Percentiles rank a stretch among this genome's conserved stretches.
Conservation (phyloP, 2,888 invertebrate species). For the Orthosia incerta region DNA sequence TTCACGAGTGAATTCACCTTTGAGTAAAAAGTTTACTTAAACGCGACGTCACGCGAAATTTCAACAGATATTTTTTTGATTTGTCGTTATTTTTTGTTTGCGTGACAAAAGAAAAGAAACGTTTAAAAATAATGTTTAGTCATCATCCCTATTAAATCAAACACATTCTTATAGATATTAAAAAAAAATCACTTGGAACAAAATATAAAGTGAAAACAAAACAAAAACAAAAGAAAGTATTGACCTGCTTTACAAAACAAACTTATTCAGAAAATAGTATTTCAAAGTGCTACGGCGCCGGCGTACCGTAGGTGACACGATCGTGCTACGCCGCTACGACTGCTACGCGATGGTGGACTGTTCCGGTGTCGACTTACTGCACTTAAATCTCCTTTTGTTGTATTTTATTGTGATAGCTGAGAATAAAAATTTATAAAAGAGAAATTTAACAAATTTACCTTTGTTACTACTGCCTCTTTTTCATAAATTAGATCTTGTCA, state of each 20-base stretch:
- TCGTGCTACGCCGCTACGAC: slow-evolving; percentile 59
- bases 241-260: slow-evolving; percentile 30
- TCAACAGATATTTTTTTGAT: too few relatives aligned
- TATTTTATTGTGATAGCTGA: slow-evolving; percentile 45
- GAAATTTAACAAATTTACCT: neutral
- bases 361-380: slow-evolving; percentile 65
- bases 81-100: too few relatives aligned
- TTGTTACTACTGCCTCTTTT: neutral
- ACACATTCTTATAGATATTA: neutral
- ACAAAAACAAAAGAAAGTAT: slow-evolving; percentile 19
- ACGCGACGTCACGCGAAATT: too few relatives aligned
- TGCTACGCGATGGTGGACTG: slow-evolving; percentile 62
- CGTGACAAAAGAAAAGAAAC: too few relatives aligned
- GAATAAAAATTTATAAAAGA: neutral
- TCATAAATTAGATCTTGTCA: neutral
- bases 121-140: too few relatives aligned
- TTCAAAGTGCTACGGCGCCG: slow-evolving; percentile 52
- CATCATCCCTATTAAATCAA: too few relatives aligned
- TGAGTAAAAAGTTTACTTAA: too few relatives aligned
- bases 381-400: slow-evolving; percentile 56
- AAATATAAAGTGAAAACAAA: slow-evolving; percentile 1
- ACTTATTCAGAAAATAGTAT: slow-evolving; percentile 65
- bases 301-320: slow-evolving; percentile 39
- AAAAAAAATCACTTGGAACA: neutral
- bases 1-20: too few relatives aligned